A percentile compares a stretch with the other conserved stretches of the same genome.
Conservation (phyloP, 2,797 vertebrate species). For the Rhinella marina region DNA sequence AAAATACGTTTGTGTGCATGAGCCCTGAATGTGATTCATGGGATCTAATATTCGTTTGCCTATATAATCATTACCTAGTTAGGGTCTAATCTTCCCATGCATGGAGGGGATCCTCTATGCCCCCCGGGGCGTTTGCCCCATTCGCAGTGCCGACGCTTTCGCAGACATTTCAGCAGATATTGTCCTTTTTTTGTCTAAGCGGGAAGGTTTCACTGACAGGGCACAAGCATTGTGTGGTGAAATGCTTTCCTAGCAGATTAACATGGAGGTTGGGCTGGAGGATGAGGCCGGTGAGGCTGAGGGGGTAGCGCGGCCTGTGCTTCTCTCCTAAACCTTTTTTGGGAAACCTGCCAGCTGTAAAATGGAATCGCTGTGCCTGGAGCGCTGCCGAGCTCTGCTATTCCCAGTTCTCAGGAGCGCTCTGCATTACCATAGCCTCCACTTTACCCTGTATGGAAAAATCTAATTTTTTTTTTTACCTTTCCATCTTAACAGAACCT, state of each 20-base stretch:
- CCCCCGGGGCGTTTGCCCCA: neutral
- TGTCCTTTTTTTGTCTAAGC: neutral
- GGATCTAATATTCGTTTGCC: neutral
- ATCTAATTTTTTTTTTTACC: neutral
- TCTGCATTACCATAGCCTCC: neutral
- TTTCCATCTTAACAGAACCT: neutral
- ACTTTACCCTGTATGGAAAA: neutral
- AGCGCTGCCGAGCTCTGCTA: constrained; percentile 14
- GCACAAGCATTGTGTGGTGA: constrained; percentile 16
- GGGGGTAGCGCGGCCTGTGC: constrained; percentile 26
- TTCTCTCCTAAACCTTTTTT: constrained; percentile 60
- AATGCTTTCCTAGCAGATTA: constrained; percentile 36
- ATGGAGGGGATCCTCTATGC: neutral
- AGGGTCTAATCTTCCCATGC: neutral
- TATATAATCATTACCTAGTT: neutral
- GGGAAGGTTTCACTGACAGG: neutral
- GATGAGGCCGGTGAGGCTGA: neutral
- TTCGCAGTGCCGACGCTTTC: neutral
- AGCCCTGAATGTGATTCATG: no score
- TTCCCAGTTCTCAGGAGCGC: neutral
- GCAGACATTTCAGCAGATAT: neutral
- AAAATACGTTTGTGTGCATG: no score
- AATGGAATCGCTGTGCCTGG: constrained; percentile 77
- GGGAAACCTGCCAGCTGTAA: constrained; percentile 73
- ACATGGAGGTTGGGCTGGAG: constrained; percentile 17